phyloP scores from a whole-genome alignment of 2,113 vertebrate species.

The Athene noctua region DNA sequence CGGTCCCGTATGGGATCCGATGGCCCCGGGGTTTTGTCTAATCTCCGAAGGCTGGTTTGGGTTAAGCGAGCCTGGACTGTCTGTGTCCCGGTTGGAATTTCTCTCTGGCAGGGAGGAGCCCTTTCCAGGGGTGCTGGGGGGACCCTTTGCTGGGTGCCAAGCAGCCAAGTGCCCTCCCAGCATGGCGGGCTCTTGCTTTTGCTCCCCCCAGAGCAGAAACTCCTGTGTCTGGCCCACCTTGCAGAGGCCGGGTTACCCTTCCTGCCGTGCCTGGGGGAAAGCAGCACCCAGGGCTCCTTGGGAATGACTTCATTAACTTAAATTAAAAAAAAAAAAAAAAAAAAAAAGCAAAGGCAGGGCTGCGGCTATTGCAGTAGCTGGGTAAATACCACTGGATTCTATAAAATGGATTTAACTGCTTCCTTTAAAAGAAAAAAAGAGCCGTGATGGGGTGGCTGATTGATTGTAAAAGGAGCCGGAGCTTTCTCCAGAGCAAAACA shows the following conservation, averaged over 20 bases:
- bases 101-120: neutral
- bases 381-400: conserved; percentile 63
- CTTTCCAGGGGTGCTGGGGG: neutral
- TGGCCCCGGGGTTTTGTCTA: neutral
- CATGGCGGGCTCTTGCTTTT: neutral
- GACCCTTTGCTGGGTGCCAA: neutral
- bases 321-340: neutral
- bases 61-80: neutral
- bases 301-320: conserved; percentile 43
- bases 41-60: neutral
- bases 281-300: neutral
- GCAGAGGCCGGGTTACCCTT: rapidly evolving
- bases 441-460: conserved; percentile 39
- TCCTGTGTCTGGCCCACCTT: rapidly evolving
- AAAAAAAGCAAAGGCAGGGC: neutral
- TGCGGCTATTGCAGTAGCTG: conserved; percentile 60
- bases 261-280: neutral
- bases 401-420: conserved; percentile 68
- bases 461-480: conserved; percentile 52
- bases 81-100: neutral
- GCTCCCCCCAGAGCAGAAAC: neutral
- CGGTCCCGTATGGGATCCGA: rapidly evolving
- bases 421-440: conserved; percentile 50
- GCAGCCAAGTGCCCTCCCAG: neutral
- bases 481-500: neutral